Evolutionary conservation across 2,888 invertebrate genomes (phyloP).

Genomic region (Hydrotaea diabolus): DNA sequence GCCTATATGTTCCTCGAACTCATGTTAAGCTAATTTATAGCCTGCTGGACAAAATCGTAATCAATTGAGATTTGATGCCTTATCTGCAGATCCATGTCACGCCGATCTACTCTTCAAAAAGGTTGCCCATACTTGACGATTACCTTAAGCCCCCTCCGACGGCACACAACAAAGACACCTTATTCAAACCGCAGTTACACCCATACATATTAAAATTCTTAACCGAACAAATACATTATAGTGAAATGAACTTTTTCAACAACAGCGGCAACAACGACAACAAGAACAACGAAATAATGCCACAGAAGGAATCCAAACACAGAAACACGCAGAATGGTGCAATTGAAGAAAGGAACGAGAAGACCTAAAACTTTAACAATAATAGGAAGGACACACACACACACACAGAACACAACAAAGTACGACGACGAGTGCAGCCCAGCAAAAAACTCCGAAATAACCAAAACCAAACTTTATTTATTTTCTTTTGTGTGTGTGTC

Average conservation of each 20-base stretch:
- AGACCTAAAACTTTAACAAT: constrained; percentile 60
- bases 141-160: not conserved
- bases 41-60: too few species aligned
- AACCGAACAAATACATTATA: constrained; percentile 50
- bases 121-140: constrained; percentile 1
- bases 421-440: constrained; percentile 35
- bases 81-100: too few species aligned
- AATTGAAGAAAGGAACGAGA: constrained; percentile 20
- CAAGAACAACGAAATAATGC: constrained; percentile 25
- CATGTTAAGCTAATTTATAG: too few species aligned
- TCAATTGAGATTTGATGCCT: too few species aligned
- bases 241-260: constrained; percentile 44
- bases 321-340: not conserved
- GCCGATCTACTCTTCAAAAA: not conserved
- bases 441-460: constrained; percentile 21
- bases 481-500: constrained; percentile 36
- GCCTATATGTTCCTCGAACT: too few species aligned
- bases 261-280: too few species aligned
- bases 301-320: constrained; percentile 2
- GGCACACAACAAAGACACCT: constrained; percentile 12
- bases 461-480: constrained; percentile 60
- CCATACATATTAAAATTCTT: constrained; percentile 34
- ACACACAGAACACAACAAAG: constrained; percentile 25
- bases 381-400: not conserved
- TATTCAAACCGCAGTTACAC: constrained; percentile 17